Conservation (phyloP, 1,140 invertebrate species). For the Pseudomyrmex pallidus region DNA sequence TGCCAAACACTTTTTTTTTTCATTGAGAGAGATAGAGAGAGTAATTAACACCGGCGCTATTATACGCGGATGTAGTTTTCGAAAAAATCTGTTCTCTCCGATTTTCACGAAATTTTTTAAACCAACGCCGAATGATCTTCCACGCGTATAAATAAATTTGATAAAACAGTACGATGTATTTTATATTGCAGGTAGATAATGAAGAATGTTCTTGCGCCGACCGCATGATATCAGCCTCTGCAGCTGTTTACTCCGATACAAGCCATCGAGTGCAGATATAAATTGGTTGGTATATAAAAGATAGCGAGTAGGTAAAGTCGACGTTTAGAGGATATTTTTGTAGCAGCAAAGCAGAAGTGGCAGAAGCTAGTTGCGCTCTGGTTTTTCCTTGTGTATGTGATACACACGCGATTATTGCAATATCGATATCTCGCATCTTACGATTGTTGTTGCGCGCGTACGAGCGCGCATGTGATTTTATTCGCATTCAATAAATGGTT, state of each 20-base stretch:
- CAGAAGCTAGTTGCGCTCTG: slow-evolving; percentile 42
- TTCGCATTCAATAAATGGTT: too few species aligned
- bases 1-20: too few species aligned
- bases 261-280: slow-evolving; percentile 60
- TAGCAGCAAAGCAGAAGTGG: slow-evolving; percentile 72
- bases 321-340: slow-evolving; percentile 76
- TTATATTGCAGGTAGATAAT: slow-evolving; percentile 25
- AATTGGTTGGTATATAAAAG: slow-evolving; percentile 60
- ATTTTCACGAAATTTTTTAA: too few species aligned
- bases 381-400: neutral
- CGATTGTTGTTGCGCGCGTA: neutral
- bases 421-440: neutral
- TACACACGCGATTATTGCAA: slow-evolving; percentile 30
- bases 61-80: too few species aligned
- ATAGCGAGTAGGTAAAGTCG: slow-evolving; percentile 77
- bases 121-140: neutral
- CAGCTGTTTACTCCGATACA: neutral
- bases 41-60: too few species aligned
- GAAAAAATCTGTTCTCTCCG: too few species aligned
- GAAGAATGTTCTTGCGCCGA: slow-evolving; percentile 16
- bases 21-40: too few species aligned
- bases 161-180: neutral
- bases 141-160: too few species aligned
- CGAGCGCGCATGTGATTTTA: too few species aligned
- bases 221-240: neutral